phyloP scores from a whole-genome alignment of 2,113 vertebrate species.

The Epinephelus lanceolatus region DNA sequence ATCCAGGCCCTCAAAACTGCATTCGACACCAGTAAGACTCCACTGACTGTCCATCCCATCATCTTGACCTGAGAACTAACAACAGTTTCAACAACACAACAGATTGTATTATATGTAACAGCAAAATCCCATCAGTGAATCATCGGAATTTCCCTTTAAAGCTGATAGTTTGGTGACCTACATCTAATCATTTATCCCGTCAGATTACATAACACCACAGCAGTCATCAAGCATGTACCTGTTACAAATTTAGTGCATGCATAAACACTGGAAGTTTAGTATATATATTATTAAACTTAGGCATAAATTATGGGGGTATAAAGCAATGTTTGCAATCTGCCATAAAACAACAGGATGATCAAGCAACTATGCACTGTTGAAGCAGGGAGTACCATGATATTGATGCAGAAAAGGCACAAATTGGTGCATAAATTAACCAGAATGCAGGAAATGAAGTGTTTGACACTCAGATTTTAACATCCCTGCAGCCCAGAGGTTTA shows the following conservation, averaged over 20 bases:
- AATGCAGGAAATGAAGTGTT: too few relatives aligned
- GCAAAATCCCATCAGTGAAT: background rate
- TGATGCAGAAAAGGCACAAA: too few relatives aligned
- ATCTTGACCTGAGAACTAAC: background rate
- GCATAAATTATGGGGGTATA: too few relatives aligned
- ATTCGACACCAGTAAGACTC: constrained; percentile 94
- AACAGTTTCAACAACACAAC: background rate
- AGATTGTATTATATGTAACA: background rate
- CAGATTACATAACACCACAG: background rate
- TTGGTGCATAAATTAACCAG: too few relatives aligned
- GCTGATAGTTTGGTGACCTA: background rate
- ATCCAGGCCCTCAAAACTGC: constrained; percentile 96
- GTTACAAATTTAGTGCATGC: background rate
- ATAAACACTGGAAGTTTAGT: background rate
- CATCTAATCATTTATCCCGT: background rate
- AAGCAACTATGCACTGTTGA: too few relatives aligned
- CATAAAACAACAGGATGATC: too few relatives aligned
- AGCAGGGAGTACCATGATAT: too few relatives aligned
- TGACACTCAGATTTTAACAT: too few relatives aligned
- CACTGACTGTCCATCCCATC: background rate
- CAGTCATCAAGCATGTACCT: background rate
- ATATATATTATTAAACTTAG: too few relatives aligned
- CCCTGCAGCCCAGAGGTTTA: background rate
- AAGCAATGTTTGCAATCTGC: too few relatives aligned
- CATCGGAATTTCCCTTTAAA: background rate